Evolutionary conservation across 2,113 vertebrate species (phyloP), one percentile per base, ranked within the genome.

Genomic region (Lipophrys pholis): DNA sequence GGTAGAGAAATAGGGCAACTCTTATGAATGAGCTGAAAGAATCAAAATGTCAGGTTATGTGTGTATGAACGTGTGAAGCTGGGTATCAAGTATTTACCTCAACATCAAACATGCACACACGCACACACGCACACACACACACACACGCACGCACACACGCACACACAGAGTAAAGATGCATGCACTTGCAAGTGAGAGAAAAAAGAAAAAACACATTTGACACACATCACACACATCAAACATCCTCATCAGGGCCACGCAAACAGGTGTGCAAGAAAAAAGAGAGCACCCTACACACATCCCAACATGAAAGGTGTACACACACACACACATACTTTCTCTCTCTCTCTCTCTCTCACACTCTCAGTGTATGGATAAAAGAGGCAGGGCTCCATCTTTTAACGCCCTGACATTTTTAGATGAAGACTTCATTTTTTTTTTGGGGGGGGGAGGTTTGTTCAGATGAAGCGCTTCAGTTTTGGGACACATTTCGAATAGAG

Each of bases 1-100:
- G 36, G 61, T 21, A n/a, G 42, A 64, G 43, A 81, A 38, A 68
- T 46, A 69, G 69, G 52, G 50, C 55, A 70, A 73, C 75, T 71
- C 9, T 73, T 73, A 66, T 70, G 78, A 85, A 85, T 87, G 84
- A 78, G 74, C 54, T 75, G 69, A 79, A 82, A 87, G 65, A 81
- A 83, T 70, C 41, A 5, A 90, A 86, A 84, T 79, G 71, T 86
- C 73, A 82, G 8, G 6, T 60, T 59, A 65, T 61, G 68, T 62
- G 56, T 71, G 43, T 8, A 7, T 8, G 12, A 46, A 16, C 21
- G 48, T 80, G 78, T 80, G 70, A 82, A 73, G 78, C 52, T 2
- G n/a, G 58, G 49, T 67, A 73, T 80, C 56, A 50, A 60, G 63
- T 80, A 67, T 75, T 79, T 73, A 59, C 75, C 68, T 79, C 12